These are phyloP conservation scores for Cyphomyrus discorhynchus DNA, from an alignment of 2,113 vertebrate species.

Conservation along the genomic window DNA sequence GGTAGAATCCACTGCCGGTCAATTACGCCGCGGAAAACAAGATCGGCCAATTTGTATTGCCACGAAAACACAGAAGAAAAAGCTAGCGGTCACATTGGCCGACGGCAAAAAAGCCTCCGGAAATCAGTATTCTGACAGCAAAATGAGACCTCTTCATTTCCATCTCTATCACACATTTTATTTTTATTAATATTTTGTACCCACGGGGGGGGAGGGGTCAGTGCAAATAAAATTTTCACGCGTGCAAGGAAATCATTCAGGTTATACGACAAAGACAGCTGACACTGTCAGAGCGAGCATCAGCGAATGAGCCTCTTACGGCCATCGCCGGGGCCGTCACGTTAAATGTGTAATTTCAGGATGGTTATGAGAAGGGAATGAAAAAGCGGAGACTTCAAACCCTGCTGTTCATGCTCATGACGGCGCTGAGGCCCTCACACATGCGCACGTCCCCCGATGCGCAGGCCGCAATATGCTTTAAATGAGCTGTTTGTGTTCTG, in stretches of 20 bases:
- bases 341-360: constrained; percentile 20
- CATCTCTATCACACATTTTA: neutral
- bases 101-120: neutral
- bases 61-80: neutral
- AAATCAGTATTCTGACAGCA: neutral
- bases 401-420: constrained; percentile 42
- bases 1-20: neutral
- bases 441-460: constrained; percentile 48
- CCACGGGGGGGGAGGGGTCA: neutral
- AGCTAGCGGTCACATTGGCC: neutral
- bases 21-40: neutral
- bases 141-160: neutral
- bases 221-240: neutral
- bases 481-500: constrained; percentile 68
- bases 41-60: neutral
- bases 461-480: constrained; percentile 59
- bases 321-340: neutral
- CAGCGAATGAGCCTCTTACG: neutral
- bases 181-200: neutral
- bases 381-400: neutral
- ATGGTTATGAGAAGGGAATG: neutral
- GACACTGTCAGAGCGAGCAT: neutral
- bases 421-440: constrained; percentile 43
- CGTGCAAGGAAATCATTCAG: neutral
- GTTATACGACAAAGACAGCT: neutral